Evolutionary conservation across 2,888 invertebrate genomes (phyloP).

Genomic region (Hemithea aestivaria): DNA sequence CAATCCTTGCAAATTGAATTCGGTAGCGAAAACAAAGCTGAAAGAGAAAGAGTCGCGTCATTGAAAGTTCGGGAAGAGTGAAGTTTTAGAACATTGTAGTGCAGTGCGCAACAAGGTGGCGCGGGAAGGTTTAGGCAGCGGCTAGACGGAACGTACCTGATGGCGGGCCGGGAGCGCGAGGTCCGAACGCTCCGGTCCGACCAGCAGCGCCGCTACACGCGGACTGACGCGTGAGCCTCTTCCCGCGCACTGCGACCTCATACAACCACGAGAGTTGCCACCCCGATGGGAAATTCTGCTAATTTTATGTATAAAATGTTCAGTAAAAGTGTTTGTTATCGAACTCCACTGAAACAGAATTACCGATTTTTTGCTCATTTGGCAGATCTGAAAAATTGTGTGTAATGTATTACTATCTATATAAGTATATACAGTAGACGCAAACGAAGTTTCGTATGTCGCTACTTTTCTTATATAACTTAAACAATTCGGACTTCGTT

Average conservation of each 20-base stretch:
- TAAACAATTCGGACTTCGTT: too few species aligned
- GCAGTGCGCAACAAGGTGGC: conserved; percentile 74
- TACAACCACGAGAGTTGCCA: conserved; percentile 39
- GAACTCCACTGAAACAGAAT: too few species aligned
- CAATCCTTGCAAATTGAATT: conserved; percentile 16
- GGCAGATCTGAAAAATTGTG: too few species aligned
- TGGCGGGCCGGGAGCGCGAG: conserved; percentile 52
- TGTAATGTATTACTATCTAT: too few species aligned
- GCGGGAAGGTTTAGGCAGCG: conserved; percentile 36
- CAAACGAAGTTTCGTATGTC: too few species aligned
- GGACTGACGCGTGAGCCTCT: conserved; percentile 56
- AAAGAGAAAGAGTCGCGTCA: conserved; percentile 20
- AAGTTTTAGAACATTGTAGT: conserved; percentile 47
- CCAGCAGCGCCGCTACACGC: conserved; percentile 66
- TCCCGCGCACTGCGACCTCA: conserved; percentile 36
- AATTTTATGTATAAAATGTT: conserved; percentile 1
- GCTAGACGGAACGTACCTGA: conserved; percentile 53
- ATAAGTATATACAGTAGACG: too few species aligned
- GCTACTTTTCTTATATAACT: too few species aligned
- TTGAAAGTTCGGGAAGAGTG: conserved; percentile 18
- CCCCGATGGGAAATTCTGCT: conserved; percentile 2
- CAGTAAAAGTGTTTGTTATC: too few species aligned
- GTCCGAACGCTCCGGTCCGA: conserved; percentile 46
- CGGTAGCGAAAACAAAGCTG: conserved; percentile 17
- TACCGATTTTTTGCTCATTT: too few species aligned